Base-by-base conservation (phyloP, 2,888 invertebrate genomes). In the Eurytoma californica region DNA sequence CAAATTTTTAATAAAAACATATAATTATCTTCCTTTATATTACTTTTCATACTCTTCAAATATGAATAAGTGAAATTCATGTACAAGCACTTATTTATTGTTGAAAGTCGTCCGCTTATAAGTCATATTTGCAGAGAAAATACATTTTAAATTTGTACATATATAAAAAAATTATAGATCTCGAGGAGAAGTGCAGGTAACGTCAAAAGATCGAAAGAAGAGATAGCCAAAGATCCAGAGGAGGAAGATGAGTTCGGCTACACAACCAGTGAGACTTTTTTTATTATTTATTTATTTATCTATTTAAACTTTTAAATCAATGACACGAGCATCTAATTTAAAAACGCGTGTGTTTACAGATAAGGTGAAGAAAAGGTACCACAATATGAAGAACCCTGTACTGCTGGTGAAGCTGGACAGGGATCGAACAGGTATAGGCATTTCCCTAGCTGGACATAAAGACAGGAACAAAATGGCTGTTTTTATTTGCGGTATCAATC, bases 401-500 rank as follows among this genome's bases (percentile, higher is more conserved):
- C 91, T 95, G 69, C 92, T 96, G 88, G 94, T 97, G 66, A 95
- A 94, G 83, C 90, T 98, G 85, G 94, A 95, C 87, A 93, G 96
- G 73, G 94, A 94, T 49, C 92, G 93, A 39, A 93, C 94, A 79
- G 95, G 95, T 0, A 92, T 99, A 74, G 99, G 99, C 3, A 93
- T 99, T 82, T 97, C 97, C 75, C 92, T 99, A 83, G 97, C 98
- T 0, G 99, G 98, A 0, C 98, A 98, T 91, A 94, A 95, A 87
- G 98, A 98, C 91, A 93, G 98, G 66, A 96, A 94, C 87, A 95
- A 95, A 87, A 98, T 98, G 98, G 97, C 97, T 39, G 98, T 98
- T 80, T 98, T 98, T 91, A 94, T 99, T 47, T 98, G 97, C 84
- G 98, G 98, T n/a, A 92, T 99, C 73, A 95, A 98, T 90, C 96